phyloP scores from a whole-genome alignment of 2,797 vertebrate genomes.

The Netta rufina region DNA sequence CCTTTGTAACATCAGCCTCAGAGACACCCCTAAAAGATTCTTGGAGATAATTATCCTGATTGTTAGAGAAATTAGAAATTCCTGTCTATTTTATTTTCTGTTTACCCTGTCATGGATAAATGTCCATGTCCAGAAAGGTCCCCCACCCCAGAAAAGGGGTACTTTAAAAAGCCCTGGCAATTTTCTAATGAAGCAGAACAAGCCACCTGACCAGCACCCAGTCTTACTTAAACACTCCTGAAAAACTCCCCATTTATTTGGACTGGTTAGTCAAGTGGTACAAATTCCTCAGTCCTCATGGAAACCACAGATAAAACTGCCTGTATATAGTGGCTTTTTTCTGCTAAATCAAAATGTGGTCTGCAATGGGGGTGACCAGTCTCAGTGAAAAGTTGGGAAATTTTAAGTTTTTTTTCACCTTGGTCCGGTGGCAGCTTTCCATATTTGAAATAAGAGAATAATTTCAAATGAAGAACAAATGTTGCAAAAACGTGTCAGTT shows the following conservation, averaged over 20 bases:
- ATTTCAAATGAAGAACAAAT: constrained; percentile 3
- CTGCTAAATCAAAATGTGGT: background rate
- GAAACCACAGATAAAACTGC: background rate
- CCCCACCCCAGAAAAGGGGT: background rate
- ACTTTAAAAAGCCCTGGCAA: background rate
- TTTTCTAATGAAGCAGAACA: background rate
- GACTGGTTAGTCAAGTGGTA: background rate
- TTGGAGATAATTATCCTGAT: background rate
- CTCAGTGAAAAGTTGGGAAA: background rate
- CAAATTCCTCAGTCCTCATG: background rate
- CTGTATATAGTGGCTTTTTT: background rate
- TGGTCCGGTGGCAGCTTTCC: background rate
- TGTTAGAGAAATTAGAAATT: background rate
- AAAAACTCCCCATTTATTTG: background rate
- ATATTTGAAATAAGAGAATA: background rate
- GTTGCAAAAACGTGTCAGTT: background rate
- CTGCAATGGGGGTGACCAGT: background rate
- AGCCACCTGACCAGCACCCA: background rate
- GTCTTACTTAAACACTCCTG: background rate
- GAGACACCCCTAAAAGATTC: background rate
- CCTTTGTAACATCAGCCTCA: background rate
- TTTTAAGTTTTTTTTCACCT: background rate
- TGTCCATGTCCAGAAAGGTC: background rate
- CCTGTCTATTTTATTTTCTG: background rate
- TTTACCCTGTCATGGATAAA: background rate